These are phyloP conservation scores for Phymorhynchus buccinoides DNA, from an alignment of 1,140 invertebrate genomes.

Conservation along the genomic window DNA sequence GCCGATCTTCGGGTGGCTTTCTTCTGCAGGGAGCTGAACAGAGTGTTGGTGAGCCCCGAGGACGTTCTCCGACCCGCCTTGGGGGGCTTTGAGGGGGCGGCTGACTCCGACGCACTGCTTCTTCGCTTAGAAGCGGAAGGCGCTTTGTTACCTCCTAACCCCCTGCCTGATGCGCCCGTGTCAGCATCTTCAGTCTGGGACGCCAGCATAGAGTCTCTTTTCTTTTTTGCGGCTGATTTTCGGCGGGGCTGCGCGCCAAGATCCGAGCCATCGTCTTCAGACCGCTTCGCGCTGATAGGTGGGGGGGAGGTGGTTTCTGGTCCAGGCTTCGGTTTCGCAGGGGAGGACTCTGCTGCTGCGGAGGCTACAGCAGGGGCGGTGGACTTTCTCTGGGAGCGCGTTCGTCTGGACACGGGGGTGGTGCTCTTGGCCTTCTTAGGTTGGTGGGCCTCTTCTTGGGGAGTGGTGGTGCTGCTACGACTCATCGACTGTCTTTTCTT, in stretches of 20 bases:
- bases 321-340: too few species aligned
- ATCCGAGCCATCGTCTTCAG: too few species aligned
- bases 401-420: background rate
- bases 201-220: background rate
- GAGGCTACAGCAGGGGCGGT: too few species aligned
- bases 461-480: background rate
- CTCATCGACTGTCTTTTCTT: background rate
- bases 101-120: background rate
- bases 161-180: background rate
- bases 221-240: too few species aligned
- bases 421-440: background rate
- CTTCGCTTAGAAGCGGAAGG: background rate
- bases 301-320: background rate
- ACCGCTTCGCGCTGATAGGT: too few species aligned
- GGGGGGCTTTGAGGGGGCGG: background rate
- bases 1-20: background rate
- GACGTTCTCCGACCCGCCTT: background rate
- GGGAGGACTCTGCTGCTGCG: background rate
- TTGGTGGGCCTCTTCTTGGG: background rate
- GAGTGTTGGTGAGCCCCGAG: background rate
- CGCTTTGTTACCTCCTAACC: background rate
- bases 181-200: background rate
- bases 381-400: background rate
- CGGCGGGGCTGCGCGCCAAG: too few species aligned
- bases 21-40: background rate